Percentiles rank a stretch among this genome's conserved stretches.
Conservation (phyloP, 2,797 vertebrate species). For the Helicolenus hilgendorfi region DNA sequence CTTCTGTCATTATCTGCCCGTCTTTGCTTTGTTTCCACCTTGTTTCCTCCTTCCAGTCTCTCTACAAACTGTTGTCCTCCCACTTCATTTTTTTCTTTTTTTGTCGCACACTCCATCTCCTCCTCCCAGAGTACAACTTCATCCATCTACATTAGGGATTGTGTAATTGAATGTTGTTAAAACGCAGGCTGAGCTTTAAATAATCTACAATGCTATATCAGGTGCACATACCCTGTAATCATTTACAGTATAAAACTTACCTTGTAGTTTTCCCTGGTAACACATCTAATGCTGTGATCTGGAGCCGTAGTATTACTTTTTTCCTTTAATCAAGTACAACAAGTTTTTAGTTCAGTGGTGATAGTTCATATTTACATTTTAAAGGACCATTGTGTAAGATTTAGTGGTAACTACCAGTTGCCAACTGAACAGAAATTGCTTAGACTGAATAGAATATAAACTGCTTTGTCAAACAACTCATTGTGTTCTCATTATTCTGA, state of each 20-base stretch:
- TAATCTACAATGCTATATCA: neutral
- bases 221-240: slow-evolving; percentile 3
- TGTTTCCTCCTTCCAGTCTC: slow-evolving; percentile 35
- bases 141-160: slow-evolving; percentile 29
- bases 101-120: neutral
- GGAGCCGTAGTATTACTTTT: neutral
- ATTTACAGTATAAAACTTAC: slow-evolving; percentile 14
- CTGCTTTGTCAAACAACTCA: slow-evolving; percentile 3
- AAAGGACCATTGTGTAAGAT: neutral
- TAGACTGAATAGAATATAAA: neutral
- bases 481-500: slow-evolving; percentile 30
- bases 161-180: slow-evolving; percentile 18
- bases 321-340: neutral
- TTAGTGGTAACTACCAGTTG: neutral
- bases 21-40: slow-evolving; percentile 51
- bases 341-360: neutral
- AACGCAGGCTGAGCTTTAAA: neutral
- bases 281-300: slow-evolving; percentile 14
- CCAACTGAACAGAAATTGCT: slow-evolving; percentile 2
- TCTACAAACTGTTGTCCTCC: slow-evolving; percentile 21
- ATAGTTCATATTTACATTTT: slow-evolving; percentile 46
- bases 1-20: slow-evolving; percentile 57
- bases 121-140: slow-evolving; percentile 10
- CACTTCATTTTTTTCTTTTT: neutral
- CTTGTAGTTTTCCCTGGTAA: slow-evolving; percentile 9